Evolutionary conservation across 1,140 invertebrate species (phyloP).

Genomic region (Tetramorium parvispinum): DNA sequence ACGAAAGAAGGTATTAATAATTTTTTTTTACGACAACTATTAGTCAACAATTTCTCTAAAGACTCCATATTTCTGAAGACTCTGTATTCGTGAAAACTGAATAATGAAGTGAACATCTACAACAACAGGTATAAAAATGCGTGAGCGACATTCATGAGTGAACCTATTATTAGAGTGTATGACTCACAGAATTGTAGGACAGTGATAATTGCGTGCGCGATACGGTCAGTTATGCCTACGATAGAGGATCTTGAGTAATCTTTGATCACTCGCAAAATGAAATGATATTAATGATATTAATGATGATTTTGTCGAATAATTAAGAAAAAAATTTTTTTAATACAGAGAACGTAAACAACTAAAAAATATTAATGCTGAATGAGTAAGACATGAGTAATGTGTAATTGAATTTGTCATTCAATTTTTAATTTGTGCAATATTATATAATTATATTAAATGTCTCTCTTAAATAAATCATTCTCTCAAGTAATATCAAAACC

Average conservation of each 20-base stretch:
- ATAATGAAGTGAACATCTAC: not conserved
- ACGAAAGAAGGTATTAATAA: conserved; percentile 1
- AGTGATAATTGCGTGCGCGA: not conserved
- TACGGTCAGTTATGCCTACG: conserved; percentile 37
- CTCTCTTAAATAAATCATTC: not conserved
- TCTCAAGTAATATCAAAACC: not conserved
- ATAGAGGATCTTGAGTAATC: not conserved
- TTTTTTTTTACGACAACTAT: not conserved
- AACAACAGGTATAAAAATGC: not conserved
- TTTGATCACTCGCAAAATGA: not conserved
- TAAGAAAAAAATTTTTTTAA: not conserved
- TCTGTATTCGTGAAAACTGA: not conserved
- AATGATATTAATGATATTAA: not conserved
- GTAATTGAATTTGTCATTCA: not conserved
- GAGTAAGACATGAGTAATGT: not conserved
- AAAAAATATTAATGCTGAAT: not conserved
- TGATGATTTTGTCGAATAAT: not conserved
- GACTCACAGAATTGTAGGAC: conserved; percentile 14
- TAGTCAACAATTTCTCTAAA: not conserved
- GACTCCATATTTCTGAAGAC: not conserved
- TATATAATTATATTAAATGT: not conserved
- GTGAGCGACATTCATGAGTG: conserved; percentile 15
- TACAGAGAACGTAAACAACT: not conserved
- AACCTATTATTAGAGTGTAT: conserved; percentile 18
- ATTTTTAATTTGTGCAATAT: not conserved